These are phyloP conservation scores for Gallinago stenura DNA, from an alignment of 2,797 vertebrate species.

Conservation along the genomic window DNA sequence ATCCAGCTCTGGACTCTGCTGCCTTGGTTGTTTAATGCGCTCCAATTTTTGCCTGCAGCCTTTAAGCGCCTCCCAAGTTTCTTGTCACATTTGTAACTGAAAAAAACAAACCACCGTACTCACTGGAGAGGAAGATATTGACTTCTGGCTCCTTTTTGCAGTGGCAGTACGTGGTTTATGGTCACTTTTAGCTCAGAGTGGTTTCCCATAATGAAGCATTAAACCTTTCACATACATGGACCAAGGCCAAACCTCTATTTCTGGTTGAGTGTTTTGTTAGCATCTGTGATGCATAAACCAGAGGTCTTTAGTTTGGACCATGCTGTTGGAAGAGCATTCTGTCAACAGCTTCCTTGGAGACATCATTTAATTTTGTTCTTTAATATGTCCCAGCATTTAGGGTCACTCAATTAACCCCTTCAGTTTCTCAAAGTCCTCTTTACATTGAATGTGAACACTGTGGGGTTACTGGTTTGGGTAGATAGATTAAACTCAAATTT, in stretches of 20 bases:
- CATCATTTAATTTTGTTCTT: background rate
- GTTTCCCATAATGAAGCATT: background rate
- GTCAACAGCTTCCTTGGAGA: background rate
- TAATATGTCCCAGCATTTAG: background rate
- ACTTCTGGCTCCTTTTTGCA: background rate
- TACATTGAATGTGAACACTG: background rate
- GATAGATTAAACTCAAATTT: background rate
- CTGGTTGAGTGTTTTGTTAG: background rate
- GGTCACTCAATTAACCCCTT: background rate
- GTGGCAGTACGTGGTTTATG: background rate
- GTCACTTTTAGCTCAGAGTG: background rate
- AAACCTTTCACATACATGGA: background rate
- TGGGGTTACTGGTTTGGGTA: background rate
- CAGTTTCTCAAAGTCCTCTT: background rate
- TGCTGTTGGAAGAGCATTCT: background rate
- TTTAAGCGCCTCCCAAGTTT: background rate
- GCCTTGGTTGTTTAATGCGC: background rate
- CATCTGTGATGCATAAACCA: background rate
- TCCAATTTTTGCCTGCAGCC: background rate
- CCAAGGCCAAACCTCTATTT: background rate
- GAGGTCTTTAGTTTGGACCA: background rate
- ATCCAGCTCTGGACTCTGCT: background rate
- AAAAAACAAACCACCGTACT: fast-evolving
- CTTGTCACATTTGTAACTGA: background rate
- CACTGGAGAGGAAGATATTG: background rate